A percentile compares a stretch with the other conserved stretches of the same genome.
These are phyloP conservation scores for Apeltes quadracus DNA, from an alignment of 2,113 vertebrate species.

Conservation along the genomic window DNA sequence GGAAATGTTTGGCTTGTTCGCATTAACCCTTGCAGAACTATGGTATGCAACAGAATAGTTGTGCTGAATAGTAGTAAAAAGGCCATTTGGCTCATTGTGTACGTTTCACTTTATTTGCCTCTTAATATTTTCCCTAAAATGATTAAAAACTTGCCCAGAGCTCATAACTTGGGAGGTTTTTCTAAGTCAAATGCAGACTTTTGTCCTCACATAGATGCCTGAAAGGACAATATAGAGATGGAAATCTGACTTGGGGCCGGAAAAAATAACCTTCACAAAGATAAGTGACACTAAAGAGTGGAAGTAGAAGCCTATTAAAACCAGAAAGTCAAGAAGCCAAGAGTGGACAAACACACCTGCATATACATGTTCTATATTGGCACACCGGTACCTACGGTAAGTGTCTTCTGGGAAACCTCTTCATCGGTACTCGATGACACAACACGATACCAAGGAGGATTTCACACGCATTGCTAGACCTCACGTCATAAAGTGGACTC, in stretches of 20 bases:
- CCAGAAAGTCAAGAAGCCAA: conserved; percentile 6
- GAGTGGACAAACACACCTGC: conserved; percentile 6
- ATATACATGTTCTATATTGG: conserved; percentile 17
- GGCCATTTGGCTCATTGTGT: neutral
- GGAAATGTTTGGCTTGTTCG: neutral
- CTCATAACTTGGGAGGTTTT: neutral
- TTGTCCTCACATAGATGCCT: no score
- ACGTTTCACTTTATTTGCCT: conserved; percentile 5
- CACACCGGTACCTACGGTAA: neutral
- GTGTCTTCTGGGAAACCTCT: neutral
- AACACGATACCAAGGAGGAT: neutral
- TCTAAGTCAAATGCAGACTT: no score
- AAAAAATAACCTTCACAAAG: no score
- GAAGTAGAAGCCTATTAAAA: conserved; percentile 5
- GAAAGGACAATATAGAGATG: no score
- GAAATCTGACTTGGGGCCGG: no score
- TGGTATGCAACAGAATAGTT: conserved; percentile 11
- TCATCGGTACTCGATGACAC: conserved; percentile 1
- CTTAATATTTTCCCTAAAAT: neutral
- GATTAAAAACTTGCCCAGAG: neutral
- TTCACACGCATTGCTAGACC: neutral
- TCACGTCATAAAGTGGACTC: neutral
- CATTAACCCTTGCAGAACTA: neutral
- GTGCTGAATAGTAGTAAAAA: neutral
- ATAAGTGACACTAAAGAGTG: conserved; percentile 8